Conservation (phyloP, 2,113 vertebrate genomes). For the Corynorhinus townsendii region DNA sequence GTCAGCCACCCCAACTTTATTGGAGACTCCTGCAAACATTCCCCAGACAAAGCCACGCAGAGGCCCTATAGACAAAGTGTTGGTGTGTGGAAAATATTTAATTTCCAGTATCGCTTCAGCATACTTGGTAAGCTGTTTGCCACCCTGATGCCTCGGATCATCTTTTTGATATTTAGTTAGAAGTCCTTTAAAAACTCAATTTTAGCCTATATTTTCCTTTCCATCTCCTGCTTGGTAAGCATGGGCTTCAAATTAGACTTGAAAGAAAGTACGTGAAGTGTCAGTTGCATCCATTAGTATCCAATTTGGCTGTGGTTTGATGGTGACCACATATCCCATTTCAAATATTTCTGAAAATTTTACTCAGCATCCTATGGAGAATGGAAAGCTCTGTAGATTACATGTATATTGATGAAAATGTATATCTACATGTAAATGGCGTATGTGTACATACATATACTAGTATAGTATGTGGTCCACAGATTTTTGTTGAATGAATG, state of each 20-base stretch:
- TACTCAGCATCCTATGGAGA: not conserved
- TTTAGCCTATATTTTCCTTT: not conserved
- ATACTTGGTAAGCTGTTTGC: not conserved
- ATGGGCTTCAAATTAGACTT: not conserved
- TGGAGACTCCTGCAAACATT: not conserved
- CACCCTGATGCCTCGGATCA: not conserved
- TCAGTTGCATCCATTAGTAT: not conserved
- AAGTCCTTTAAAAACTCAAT: not conserved
- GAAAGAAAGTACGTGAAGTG: not conserved
- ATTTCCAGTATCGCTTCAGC: not conserved
- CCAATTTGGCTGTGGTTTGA: constrained; percentile 2
- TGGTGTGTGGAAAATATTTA: not conserved
- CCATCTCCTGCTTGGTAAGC: not conserved
- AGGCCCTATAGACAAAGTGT: not conserved
- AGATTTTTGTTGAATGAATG: constrained; percentile 14
- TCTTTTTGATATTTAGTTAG: not conserved
- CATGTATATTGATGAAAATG: not conserved
- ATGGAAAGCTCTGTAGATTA: not conserved
- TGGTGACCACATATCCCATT: not conserved
- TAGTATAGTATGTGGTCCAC: not conserved
- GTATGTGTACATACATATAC: not conserved
- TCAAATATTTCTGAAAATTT: constrained; percentile 20
- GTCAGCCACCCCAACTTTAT: not conserved
- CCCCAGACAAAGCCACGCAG: not conserved
- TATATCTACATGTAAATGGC: not conserved